Conservation (phyloP, 2,113 vertebrate genomes). For the pig (Sus scrofa) region T2T-Sscrofa CM000826.6:155572501-155573000, state of each 20-base stretch:
- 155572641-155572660: rapidly evolving
- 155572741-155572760: not conserved
- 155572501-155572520: rapidly evolving
- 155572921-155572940: rapidly evolving
- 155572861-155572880: rapidly evolving
- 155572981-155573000: not conserved
- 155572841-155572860: rapidly evolving
- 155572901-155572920: not conserved
- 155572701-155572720: too few relatives aligned
- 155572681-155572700: too few relatives aligned
- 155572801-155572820: rapidly evolving
- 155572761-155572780: rapidly evolving
- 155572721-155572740: rapidly evolving
- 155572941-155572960: too few relatives aligned
- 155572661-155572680: rapidly evolving
- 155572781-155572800: rapidly evolving
- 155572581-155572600: too few relatives aligned
- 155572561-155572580: too few relatives aligned
- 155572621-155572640: rapidly evolving
- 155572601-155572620: rapidly evolving
- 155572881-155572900: too few relatives aligned
- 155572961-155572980: rapidly evolving
- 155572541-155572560: too few relatives aligned
- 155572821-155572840: rapidly evolving
- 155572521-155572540: rapidly evolving